Percentiles rank a stretch among this genome's conserved stretches.
These are phyloP conservation scores for Protosalanx chinensis DNA, from an alignment of 2,797 vertebrate species.

Conservation along the genomic window DNA sequence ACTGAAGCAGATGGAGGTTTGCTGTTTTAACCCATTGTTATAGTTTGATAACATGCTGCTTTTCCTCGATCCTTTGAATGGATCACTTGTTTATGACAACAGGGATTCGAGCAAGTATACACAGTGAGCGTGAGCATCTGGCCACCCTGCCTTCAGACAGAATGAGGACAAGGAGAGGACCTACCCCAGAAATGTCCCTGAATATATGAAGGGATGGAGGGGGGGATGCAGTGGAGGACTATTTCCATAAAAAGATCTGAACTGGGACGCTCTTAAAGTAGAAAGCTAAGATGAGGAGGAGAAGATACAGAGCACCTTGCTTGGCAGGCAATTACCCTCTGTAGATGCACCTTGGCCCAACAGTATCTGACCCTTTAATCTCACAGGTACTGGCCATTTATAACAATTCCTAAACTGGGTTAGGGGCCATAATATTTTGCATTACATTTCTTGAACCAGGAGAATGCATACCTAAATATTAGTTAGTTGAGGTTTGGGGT, in stretches of 20 bases:
- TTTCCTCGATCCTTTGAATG: neutral
- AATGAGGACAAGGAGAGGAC: conserved; percentile 1
- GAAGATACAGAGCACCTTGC: neutral
- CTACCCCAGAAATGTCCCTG: neutral
- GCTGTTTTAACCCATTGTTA: neutral
- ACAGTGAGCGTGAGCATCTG: neutral
- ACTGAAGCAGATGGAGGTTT: neutral
- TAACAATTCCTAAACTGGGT: too few relatives aligned
- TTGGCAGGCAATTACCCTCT: neutral
- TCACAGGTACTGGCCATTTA: neutral
- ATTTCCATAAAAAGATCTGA: neutral
- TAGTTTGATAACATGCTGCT: too few relatives aligned
- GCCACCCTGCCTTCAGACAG: conserved; percentile 2
- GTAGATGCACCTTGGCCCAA: neutral
- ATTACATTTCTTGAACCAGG: too few relatives aligned
- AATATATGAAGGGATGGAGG: neutral
- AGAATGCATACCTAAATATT: too few relatives aligned
- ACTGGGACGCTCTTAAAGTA: neutral
- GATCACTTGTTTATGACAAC: neutral
- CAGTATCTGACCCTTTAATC: neutral
- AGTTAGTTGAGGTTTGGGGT: neutral
- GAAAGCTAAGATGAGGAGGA: neutral
- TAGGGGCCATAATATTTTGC: too few relatives aligned
- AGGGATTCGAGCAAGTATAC: neutral
- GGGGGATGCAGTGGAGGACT: neutral